Base-by-base conservation (phyloP, 53 echinoderm and acorn worm species). In the Zoroaster sp. region DNA sequence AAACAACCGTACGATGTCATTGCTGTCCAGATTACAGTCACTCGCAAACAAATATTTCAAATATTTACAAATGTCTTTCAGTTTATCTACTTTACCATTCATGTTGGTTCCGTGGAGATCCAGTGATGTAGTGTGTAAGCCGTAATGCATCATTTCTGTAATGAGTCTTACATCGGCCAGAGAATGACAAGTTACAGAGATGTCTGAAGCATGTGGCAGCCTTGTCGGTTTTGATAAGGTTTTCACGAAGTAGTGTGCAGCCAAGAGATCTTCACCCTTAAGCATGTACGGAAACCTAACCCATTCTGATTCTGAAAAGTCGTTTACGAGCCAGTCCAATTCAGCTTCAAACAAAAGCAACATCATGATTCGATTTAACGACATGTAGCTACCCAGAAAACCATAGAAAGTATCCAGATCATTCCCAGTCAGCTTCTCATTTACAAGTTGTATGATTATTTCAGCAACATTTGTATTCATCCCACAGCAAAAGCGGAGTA, bases 401-500 rank as follows among this genome's bases (percentile, higher is more conserved):
- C 63, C 28, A 9, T 46, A 15, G 33, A 41, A 76, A 21, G 12
- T 49, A 33, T 76, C 42, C 30, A 32, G 76, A 15, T 46, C 33
- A 18, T 46, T 76, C 7, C 33, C 32, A 31, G 15, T 35, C 18
- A 49, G 9, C 14, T 46, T 13, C 17, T 49, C 76, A 11, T 30
- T 2, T 31, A 32, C 32, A 5, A 13, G 47, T 33, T 18, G 33
- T 14, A 76, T 15, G 4, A 76, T 49, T 4, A 34, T 8, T 28
- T 76, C 14, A 47, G 76, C 76, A 46, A 47, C 18, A 33, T 30
- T 17, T 18, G 13, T 17, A 8, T 76, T 33, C 20, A 76, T 14
- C n/a, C 76, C 76, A 76, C 76, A 47, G 28, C 76, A 49, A 28
- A 76, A 76, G 23, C 76, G 52, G 1, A 76, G 76, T 46, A 76